These are phyloP conservation scores for Pyrgilauda ruficollis DNA, from an alignment of 2,113 vertebrate species.

Conservation along the genomic window DNA sequence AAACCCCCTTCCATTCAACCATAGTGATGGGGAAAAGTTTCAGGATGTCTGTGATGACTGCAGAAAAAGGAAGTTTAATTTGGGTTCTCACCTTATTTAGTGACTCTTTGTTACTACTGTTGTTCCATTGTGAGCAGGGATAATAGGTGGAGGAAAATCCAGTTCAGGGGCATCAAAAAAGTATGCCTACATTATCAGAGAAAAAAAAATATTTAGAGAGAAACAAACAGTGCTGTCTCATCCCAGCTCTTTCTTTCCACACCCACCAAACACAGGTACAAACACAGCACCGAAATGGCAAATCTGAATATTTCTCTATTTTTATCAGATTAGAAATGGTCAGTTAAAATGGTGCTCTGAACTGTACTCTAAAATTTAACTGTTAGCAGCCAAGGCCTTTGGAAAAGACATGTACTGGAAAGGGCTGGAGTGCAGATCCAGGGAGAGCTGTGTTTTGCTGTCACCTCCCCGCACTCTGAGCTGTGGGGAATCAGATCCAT, in stretches of 20 bases:
- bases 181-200: slow-evolving; percentile 75
- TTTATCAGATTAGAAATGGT: background rate
- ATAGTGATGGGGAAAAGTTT: background rate
- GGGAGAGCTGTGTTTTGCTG: background rate
- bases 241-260: background rate
- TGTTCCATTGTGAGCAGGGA: slow-evolving; percentile 66
- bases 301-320: background rate
- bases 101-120: slow-evolving; percentile 42
- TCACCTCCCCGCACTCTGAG: fast-evolving
- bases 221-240: background rate
- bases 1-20: background rate
- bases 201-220: background rate
- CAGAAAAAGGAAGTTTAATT: background rate
- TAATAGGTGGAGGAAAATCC: slow-evolving; percentile 19
- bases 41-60: background rate
- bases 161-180: slow-evolving; percentile 86
- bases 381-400: background rate
- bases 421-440: background rate
- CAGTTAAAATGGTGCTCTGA: background rate
- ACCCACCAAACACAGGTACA: background rate
- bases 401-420: background rate
- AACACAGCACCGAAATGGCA: background rate
- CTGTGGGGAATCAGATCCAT: background rate
- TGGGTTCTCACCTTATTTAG: slow-evolving; percentile 55
- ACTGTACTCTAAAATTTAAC: background rate